Base-by-base conservation (phyloP, 2,888 invertebrate species). In the Scaptomyza parva region DNA sequence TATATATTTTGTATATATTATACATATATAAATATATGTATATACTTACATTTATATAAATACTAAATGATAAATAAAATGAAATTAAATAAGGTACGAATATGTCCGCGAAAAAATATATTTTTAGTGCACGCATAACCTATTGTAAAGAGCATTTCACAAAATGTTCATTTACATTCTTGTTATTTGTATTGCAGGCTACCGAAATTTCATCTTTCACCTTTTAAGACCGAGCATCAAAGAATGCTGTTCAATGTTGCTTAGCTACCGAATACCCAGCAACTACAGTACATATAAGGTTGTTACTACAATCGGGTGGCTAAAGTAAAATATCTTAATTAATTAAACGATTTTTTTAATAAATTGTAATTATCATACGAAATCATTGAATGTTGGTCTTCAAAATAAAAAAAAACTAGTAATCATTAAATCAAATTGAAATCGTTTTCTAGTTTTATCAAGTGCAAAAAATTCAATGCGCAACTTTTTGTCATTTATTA, bases 121-220 rank as follows among this genome's bases (percentile, higher is more conserved):
- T 81, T 83, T 75, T 66, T 83, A 81, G 83, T 75, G 57, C 71
- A 77, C 66, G 78, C 72, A 72, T 66, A 80, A 80, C 59, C 80
- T 77, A 83, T 77, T 81, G 70, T 81, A 79, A 83, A 70, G 63
- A 70, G 70, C 71, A 70, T 74, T 71, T 67, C 45, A 54, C 28
- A 67, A 64, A 73, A 70, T 62, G 62, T 73, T 62, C 59, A 61
- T 74, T 62, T 59, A 60, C 59, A 74, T 74, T 74, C 60, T 69
- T 74, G 37, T 68, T 70, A 61, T 77, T 74, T 79, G 71, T 69
- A 37, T 59, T 61, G 65, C 64, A 55, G 35, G 28, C 61, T 43
- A 35, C 53, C 58, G 72, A 67, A 72, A 71, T 71, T 67, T 62
- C 71, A 72, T 71, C 71, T 71, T 71, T 72, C 71, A 72, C 71